These are phyloP conservation scores for Phoebastria nigripes DNA, from an alignment of 2,797 vertebrate genomes.

Conservation along the genomic window DNA sequence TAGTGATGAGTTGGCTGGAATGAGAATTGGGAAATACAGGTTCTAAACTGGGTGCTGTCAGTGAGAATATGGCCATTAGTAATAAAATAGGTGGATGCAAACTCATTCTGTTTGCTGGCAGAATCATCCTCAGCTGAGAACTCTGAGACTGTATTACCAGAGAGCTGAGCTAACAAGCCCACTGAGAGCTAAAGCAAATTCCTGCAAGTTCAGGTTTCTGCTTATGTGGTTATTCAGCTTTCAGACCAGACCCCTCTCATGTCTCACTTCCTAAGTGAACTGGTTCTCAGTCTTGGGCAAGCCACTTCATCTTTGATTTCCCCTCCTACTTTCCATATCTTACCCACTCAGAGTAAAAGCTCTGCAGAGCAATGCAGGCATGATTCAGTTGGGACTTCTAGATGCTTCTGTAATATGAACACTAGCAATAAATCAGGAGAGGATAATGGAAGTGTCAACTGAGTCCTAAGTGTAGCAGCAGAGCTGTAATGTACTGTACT, in stretches of 20 bases:
- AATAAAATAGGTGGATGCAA: not conserved
- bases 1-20: rapidly evolving
- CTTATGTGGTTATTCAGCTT: not conserved
- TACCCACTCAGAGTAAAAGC: not conserved
- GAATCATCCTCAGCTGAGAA: not conserved
- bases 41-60: not conserved
- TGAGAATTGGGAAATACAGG: not conserved
- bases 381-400: slow-evolving; percentile 18
- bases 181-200: not conserved
- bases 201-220: not conserved
- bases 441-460: slow-evolving; percentile 53
- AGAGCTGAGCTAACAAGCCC: not conserved
- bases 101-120: not conserved
- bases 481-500: slow-evolving; percentile 30
- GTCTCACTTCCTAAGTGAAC: not conserved
- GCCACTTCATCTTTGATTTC: not conserved
- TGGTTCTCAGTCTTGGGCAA: not conserved
- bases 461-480: slow-evolving; percentile 32
- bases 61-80: not conserved
- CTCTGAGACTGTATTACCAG: not conserved
- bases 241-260: not conserved
- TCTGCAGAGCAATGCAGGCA: slow-evolving; percentile 2
- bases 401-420: slow-evolving; percentile 45
- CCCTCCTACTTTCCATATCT: not conserved
- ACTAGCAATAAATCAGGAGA: slow-evolving; percentile 33